phyloP scores from a whole-genome alignment of 2,113 vertebrate genomes.

The Amphilophus citrinellus region DNA sequence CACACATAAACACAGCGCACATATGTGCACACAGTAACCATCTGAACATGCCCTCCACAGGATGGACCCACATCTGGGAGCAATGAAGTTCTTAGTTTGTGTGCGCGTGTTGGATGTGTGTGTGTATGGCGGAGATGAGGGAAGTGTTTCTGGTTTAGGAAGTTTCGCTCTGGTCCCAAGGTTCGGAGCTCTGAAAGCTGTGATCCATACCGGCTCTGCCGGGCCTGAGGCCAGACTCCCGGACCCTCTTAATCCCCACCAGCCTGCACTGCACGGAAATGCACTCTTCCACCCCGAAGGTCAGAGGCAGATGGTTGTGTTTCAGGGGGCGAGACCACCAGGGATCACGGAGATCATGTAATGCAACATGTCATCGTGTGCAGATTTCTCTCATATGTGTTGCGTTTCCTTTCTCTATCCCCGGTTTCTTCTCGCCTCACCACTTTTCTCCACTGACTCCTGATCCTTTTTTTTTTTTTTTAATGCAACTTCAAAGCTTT shows the following conservation, averaged over 20 bases:
- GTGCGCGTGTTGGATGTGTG: conserved; percentile 31
- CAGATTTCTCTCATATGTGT: conserved; percentile 30
- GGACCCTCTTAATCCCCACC: conserved; percentile 53
- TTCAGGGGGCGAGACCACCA: conserved; percentile 63
- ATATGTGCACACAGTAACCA: conserved; percentile 33
- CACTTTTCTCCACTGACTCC: not conserved
- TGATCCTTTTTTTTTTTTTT: not conserved
- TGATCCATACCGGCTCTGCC: conserved; percentile 52
- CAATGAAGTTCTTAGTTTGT: conserved; percentile 66
- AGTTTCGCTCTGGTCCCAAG: conserved; percentile 54
- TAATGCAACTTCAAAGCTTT: conserved; percentile 46
- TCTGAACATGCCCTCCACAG: conserved; percentile 49
- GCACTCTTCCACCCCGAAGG: conserved; percentile 66
- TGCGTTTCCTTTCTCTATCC: conserved; percentile 5
- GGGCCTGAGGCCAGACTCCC: conserved; percentile 54
- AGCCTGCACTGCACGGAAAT: conserved; percentile 39
- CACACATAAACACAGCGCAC: conserved; percentile 20
- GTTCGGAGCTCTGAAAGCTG: conserved; percentile 40
- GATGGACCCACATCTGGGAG: conserved; percentile 80
- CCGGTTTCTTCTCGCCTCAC: conserved; percentile 14
- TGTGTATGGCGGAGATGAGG: conserved; percentile 50
- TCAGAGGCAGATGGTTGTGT: conserved; percentile 67
- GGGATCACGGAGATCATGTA: conserved; percentile 60
- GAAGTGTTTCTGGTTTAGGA: conserved; percentile 66
- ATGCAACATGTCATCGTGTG: conserved; percentile 67